These are phyloP conservation scores for Leptopilina clavipes DNA, from an alignment of 1,140 invertebrate species.

Conservation along the genomic window DNA sequence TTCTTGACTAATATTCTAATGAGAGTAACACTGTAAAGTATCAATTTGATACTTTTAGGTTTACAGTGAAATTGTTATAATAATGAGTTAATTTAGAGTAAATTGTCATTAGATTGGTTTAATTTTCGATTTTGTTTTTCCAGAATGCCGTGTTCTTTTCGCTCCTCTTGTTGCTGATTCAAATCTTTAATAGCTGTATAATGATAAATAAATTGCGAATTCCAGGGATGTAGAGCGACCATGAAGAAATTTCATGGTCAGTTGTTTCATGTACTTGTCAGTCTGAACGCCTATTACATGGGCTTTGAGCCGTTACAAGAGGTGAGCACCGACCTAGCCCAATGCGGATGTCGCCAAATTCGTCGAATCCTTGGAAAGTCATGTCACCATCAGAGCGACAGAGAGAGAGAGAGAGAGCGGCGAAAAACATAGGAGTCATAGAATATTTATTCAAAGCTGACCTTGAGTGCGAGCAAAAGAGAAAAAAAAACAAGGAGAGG, in stretches of 20 bases:
- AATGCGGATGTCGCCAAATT: conserved; percentile 63
- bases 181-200: too few species aligned
- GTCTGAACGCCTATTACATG: conserved; percentile 41
- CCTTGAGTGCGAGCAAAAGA: conserved; percentile 59
- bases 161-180: too few species aligned
- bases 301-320: conserved; percentile 52
- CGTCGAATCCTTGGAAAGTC: conserved; percentile 59
- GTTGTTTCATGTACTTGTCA: conserved; percentile 47
- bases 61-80: too few species aligned
- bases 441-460: conserved; percentile 52
- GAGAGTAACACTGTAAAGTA: too few species aligned
- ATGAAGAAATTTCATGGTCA: conserved; percentile 46
- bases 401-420: conserved; percentile 24
- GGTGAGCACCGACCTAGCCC: conserved; percentile 59
- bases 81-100: too few species aligned
- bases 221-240: conserved; percentile 39
- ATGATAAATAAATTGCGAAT: too few species aligned
- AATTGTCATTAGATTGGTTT: too few species aligned
- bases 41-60: too few species aligned
- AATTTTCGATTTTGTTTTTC: too few species aligned
- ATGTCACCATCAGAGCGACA: conserved; percentile 37
- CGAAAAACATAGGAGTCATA: conserved; percentile 7
- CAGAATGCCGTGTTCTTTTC: too few species aligned
- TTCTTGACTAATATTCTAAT: too few species aligned
- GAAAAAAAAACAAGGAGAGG: too few species aligned